These are phyloP conservation scores for Tetragonisca angustula DNA, from an alignment of 2,888 invertebrate genomes.

Conservation along the genomic window DNA sequence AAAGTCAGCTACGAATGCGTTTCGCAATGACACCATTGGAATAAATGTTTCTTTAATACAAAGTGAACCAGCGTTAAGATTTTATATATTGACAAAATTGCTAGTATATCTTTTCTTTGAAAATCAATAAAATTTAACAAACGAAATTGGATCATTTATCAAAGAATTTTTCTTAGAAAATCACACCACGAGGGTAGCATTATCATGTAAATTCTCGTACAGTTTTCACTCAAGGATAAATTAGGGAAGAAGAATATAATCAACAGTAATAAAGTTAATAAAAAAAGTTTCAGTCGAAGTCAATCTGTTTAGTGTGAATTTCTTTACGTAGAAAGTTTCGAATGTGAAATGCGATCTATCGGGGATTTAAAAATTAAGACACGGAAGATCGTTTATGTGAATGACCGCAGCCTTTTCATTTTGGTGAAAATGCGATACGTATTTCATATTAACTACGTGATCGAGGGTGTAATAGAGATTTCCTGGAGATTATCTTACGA, in stretches of 20 bases:
- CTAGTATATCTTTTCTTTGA: neutral
- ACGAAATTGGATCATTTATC: no score
- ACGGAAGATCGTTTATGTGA: slow-evolving; percentile 7
- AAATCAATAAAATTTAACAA: no score
- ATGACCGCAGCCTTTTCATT: slow-evolving; percentile 10
- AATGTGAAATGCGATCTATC: slow-evolving; percentile 9
- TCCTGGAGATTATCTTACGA: no score
- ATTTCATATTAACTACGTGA: neutral
- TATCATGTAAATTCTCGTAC: neutral
- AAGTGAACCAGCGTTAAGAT: no score
- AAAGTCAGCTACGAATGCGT: neutral
- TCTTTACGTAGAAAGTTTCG: neutral
- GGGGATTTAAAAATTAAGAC: no score
- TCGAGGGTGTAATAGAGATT: neutral
- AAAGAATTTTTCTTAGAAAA: no score
- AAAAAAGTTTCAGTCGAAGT: neutral
- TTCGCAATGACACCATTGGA: slow-evolving; percentile 17
- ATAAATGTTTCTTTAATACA: slow-evolving; percentile 7
- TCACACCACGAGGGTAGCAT: no score
- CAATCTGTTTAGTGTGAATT: neutral
- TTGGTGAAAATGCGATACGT: neutral
- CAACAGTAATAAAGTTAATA: neutral
- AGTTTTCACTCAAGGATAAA: neutral
- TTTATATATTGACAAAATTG: neutral
- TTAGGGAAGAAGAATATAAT: neutral